phyloP scores from a whole-genome alignment of 2,113 vertebrate genomes.

The Strix uralensis region DNA sequence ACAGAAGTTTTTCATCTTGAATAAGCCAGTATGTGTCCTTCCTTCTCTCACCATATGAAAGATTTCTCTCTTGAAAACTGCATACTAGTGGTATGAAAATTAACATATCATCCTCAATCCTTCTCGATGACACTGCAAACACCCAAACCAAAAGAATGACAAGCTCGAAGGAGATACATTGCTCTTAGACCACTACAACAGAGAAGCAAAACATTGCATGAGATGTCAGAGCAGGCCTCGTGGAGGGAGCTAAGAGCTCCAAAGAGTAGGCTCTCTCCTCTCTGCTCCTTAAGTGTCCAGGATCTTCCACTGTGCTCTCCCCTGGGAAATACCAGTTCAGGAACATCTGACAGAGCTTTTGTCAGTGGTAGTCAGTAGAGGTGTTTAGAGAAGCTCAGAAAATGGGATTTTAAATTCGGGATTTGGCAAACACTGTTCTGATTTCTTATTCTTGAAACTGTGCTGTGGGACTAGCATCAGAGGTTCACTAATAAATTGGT shows the following conservation, averaged over 20 bases:
- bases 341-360: neutral
- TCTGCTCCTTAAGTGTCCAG: neutral
- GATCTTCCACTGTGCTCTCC: neutral
- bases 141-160: conserved; percentile 34
- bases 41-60: neutral
- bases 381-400: neutral
- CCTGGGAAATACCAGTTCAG: neutral
- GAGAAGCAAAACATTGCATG: neutral
- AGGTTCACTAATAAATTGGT: neutral
- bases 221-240: neutral
- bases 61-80: conserved; percentile 14
- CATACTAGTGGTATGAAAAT: neutral
- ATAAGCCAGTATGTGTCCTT: conserved; percentile 13
- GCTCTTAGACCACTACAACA: neutral
- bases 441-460: neutral
- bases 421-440: neutral
- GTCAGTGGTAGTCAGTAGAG: neutral
- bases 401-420: neutral
- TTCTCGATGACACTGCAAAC: neutral
- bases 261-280: neutral
- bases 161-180: neutral
- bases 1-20: conserved; percentile 67
- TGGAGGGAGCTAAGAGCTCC: neutral
- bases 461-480: neutral
- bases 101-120: neutral